Base-by-base conservation (phyloP, 2,888 invertebrate species). In the Sylvicola cinctus region DNA sequence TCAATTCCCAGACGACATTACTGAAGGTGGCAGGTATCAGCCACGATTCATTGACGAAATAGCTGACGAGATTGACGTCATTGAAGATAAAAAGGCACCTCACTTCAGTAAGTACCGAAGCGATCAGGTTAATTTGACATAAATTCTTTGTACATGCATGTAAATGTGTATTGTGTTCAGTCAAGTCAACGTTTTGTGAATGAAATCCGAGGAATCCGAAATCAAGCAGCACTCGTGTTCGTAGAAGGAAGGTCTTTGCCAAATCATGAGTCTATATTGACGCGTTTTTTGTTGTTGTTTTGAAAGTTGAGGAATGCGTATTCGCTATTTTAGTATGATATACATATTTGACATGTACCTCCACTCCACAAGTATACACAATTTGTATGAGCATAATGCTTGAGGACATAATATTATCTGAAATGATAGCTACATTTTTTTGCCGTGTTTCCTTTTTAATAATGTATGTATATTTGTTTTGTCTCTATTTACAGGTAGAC, bases 31-130 rank as follows among this genome's bases (percentile, higher is more conserved):
- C 1, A 60, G 75, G 33, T 77, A 80, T 40, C 70, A 79, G 2
- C 83, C 84, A 0, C 65, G 83, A 40, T 83, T 84, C 53, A 64
- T 84, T 27, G 80, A 83, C 42, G 81, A 83, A 48, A 80, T 84
- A 35, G 74, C 76, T 38, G 77, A 78, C 46, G 84, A 84, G 54
- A 71, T 81, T 6, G 83, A 84, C 49, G 68, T 76, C 13, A 68
- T 81, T 43, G 81, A 84, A 49, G 77, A 81, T 46, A 80, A 84
- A 52, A 78, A 74, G 45, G 80, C 79, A 37, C 66, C 76, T 7
- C 61, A 76, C 32, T 74, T 83, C 58, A 79, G 84, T 84, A 61
- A 74, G 77, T 68, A 49, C 40, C 31, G n/a, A n/a, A n/a, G n/a
- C n/a, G n/a, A n/a, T n/a, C 13, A 34, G 5, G 23, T 4, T 16